phyloP scores from a whole-genome alignment of 2,113 vertebrate species.

The Laterallus jamaicensis region DNA sequence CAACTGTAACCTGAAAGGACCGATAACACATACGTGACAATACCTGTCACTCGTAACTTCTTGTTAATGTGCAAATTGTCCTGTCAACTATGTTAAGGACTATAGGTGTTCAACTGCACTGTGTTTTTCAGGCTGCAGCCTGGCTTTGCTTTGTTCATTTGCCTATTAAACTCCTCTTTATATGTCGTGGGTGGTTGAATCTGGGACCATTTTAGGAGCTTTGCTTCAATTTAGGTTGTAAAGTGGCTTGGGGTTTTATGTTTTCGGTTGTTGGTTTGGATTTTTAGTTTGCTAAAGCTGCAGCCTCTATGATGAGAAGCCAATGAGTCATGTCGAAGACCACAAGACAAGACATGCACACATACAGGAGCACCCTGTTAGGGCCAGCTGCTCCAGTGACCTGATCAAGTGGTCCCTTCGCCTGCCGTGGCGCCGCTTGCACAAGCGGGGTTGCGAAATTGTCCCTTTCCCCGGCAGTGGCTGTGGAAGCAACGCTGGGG shows the following conservation, averaged over 20 bases:
- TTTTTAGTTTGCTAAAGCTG: neutral
- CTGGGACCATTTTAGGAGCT: neutral
- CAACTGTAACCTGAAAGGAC: neutral
- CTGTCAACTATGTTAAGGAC: neutral
- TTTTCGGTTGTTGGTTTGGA: neutral
- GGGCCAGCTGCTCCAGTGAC: neutral
- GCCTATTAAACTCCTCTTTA: neutral
- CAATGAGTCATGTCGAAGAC: neutral
- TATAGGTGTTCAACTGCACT: neutral
- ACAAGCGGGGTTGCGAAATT: neutral
- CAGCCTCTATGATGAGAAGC: neutral
- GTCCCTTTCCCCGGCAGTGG: rapidly evolving
- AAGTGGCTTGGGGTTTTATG: neutral
- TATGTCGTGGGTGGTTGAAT: neutral
- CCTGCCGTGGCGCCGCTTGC: neutral
- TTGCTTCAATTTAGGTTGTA: neutral
- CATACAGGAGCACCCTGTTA: neutral
- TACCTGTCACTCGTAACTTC: neutral
- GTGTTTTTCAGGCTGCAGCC: neutral
- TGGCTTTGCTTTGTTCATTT: neutral
- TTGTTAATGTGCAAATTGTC: neutral
- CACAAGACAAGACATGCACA: rapidly evolving
- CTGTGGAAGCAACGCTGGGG: neutral
- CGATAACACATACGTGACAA: neutral
- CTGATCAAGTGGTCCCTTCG: neutral